phyloP scores from a whole-genome alignment of 2,113 vertebrate species.

The Callithrix jacchus region DNA sequence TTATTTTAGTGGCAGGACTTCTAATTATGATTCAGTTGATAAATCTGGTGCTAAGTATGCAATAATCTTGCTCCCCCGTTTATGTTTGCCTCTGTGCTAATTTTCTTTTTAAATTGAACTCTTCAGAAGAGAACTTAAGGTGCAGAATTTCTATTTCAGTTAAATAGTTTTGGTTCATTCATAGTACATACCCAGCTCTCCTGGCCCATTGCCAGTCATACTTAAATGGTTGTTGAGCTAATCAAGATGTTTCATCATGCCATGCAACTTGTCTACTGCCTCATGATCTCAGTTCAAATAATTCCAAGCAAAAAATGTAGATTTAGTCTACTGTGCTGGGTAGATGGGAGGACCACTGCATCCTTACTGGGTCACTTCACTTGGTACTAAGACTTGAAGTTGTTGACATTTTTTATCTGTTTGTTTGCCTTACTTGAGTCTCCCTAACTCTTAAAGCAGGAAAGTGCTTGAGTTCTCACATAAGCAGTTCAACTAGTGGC shows the following conservation, averaged over 20 bases:
- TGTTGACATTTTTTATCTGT: background rate
- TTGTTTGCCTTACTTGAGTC: background rate
- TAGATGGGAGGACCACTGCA: background rate
- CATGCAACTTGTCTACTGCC: background rate
- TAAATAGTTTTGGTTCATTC: conserved; percentile 53
- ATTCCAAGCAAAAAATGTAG: background rate
- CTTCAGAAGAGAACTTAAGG: conserved; percentile 68
- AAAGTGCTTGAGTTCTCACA: background rate
- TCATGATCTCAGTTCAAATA: background rate
- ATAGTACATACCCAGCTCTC: background rate
- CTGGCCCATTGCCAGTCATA: conserved; percentile 15
- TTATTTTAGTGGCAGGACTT: conserved; percentile 63
- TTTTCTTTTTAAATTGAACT: conserved; percentile 77
- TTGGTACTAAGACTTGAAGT: background rate
- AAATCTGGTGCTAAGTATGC: conserved; percentile 55
- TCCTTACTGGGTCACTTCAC: background rate
- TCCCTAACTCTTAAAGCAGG: background rate
- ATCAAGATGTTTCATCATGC: conserved; percentile 9
- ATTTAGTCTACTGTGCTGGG: background rate
- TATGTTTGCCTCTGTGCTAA: conserved; percentile 73
- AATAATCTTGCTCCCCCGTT: conserved; percentile 65
- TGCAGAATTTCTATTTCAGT: conserved; percentile 70
- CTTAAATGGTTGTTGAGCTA: conserved; percentile 37
- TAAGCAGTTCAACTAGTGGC: background rate
- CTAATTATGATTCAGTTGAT: conserved; percentile 76